Conservation (phyloP, 2,113 vertebrate genomes). For the Macroglossus sobrinus region DNA sequence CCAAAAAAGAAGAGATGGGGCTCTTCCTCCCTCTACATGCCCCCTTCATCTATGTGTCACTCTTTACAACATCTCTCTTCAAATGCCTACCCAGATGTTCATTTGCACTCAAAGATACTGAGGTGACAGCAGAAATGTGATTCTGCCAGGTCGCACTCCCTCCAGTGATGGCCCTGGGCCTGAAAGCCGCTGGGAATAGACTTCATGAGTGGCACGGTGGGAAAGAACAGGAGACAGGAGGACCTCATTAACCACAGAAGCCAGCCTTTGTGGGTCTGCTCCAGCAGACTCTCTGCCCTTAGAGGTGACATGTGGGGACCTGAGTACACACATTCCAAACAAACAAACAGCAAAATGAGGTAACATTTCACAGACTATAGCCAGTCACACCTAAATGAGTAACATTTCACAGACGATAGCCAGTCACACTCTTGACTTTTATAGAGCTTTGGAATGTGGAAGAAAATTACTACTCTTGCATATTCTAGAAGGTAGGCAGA, state of each 20-base stretch:
- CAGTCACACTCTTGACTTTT: background rate
- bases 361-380: background rate
- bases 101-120: slow-evolving; percentile 3
- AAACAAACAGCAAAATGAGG: background rate
- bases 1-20: background rate
- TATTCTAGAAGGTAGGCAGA: background rate
- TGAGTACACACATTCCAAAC: background rate
- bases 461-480: background rate
- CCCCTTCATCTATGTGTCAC: background rate
- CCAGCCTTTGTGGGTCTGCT: background rate
- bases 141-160: background rate
- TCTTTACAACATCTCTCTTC: background rate
- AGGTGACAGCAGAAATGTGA: slow-evolving; percentile 49
- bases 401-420: background rate
- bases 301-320: background rate
- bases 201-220: background rate
- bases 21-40: background rate
- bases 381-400: background rate
- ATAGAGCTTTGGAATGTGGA: background rate
- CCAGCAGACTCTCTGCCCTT: background rate
- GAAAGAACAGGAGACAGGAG: slow-evolving; percentile 4
- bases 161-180: background rate
- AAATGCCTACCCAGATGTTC: slow-evolving; percentile 27
- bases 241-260: background rate
- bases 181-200: background rate